Evolutionary conservation across 2,888 invertebrate species (phyloP).

Genomic region (Poecilus cupreus): DNA sequence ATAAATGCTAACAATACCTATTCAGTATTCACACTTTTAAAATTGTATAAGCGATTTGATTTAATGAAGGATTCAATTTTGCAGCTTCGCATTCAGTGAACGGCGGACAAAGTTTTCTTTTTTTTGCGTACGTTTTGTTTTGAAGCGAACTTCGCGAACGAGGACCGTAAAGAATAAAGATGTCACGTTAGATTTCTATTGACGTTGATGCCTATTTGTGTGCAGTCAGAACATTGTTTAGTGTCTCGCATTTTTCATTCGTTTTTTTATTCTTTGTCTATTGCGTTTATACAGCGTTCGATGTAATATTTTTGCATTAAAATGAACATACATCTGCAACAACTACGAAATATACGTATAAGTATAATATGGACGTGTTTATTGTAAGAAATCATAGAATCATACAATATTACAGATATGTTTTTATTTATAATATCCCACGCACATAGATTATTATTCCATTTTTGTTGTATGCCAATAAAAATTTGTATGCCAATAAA

Average conservation of each 20-base stretch:
- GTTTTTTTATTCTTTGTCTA: background rate
- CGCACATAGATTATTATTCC: no score
- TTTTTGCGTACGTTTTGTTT: background rate
- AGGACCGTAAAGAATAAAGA: background rate
- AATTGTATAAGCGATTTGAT: background rate
- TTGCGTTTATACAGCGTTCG: background rate
- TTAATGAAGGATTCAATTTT: conserved; percentile 10
- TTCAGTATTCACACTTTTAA: background rate
- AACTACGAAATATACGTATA: no score
- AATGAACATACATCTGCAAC: no score
- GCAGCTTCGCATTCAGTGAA: background rate
- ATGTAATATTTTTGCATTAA: no score
- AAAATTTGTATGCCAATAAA: no score
- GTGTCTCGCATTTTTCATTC: background rate
- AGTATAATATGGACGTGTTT: no score
- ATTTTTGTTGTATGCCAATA: no score
- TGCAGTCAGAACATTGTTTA: background rate
- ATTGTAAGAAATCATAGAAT: no score
- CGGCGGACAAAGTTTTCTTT: background rate
- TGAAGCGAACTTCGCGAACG: background rate
- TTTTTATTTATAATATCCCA: no score
- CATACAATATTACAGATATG: no score
- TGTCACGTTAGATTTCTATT: conserved; percentile 3
- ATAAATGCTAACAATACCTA: background rate
- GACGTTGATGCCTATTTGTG: background rate